Evolutionary conservation across 2,888 invertebrate species (phyloP).

Genomic region (Odontocerum albicorne): DNA sequence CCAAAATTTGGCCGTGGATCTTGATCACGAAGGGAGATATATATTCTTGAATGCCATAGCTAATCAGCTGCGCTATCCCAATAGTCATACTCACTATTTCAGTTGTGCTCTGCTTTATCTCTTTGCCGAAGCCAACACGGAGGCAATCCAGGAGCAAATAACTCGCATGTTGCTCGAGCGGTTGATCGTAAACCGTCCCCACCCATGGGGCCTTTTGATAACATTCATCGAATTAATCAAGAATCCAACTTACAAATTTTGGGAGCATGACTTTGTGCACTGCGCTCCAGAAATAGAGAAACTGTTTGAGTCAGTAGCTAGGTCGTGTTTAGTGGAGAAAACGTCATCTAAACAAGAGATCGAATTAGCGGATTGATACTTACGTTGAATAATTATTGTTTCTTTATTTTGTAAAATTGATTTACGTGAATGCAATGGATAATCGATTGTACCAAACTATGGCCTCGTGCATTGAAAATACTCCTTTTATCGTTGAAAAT

Average conservation of each 20-base stretch:
- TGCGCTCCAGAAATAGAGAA: conserved; percentile 99
- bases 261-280: conserved; percentile 99
- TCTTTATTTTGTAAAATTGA: too few species aligned
- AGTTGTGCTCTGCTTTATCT: conserved; percentile 96
- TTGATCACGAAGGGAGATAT: conserved; percentile 97
- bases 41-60: conserved; percentile 98
- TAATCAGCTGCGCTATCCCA: conserved; percentile 98
- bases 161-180: conserved; percentile 94
- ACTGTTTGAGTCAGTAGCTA: conserved; percentile 95
- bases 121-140: conserved; percentile 96
- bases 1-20: conserved; percentile 96
- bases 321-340: conserved; percentile 92
- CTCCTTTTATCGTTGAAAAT: neutral
- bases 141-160: conserved; percentile 98
- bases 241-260: conserved; percentile 97
- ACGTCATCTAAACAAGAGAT: conserved; percentile 63
- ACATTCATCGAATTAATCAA: conserved; percentile 99
- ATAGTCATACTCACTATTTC: conserved; percentile 99
- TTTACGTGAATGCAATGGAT: too few species aligned
- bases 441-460: too few species aligned
- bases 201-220: conserved; percentile 98
- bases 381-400: conserved; percentile 3
- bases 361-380: conserved; percentile 66
- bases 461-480: too few species aligned
- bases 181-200: conserved; percentile 96